Evolutionary conservation across 2,113 vertebrate species (phyloP).

Genomic region (Melanerpes formicivorus): DNA sequence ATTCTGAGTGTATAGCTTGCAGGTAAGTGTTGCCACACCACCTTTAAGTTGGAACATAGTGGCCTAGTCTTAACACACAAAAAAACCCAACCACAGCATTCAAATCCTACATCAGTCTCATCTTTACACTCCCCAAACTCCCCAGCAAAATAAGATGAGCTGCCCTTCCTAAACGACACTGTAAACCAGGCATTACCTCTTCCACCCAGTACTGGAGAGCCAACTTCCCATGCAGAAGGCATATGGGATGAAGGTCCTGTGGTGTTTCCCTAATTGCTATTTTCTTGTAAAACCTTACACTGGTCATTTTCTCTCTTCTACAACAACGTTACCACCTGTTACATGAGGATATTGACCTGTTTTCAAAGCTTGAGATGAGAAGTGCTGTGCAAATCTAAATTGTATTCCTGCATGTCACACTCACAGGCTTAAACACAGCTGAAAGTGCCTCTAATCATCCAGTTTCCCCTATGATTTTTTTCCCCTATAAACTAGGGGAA

Average conservation of each 20-base stretch:
- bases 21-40: background rate
- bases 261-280: background rate
- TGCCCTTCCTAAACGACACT: background rate
- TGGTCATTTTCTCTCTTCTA: background rate
- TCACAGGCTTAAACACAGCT: constrained; percentile 43
- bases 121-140: background rate
- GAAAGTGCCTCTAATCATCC: constrained; percentile 42
- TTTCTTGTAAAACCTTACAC: background rate
- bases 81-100: background rate
- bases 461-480: background rate
- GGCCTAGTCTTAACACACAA: background rate
- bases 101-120: background rate
- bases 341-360: background rate
- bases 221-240: background rate
- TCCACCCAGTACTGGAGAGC: background rate
- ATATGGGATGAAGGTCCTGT: background rate
- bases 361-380: constrained; percentile 15
- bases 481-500: background rate
- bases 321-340: background rate
- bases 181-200: background rate
- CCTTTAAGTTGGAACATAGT: background rate
- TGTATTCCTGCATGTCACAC: background rate
- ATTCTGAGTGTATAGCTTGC: background rate
- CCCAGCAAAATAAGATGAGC: background rate
- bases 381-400: background rate